phyloP scores from a whole-genome alignment of 1,140 invertebrate genomes.

The Caenorhabditis elegans region DNA sequence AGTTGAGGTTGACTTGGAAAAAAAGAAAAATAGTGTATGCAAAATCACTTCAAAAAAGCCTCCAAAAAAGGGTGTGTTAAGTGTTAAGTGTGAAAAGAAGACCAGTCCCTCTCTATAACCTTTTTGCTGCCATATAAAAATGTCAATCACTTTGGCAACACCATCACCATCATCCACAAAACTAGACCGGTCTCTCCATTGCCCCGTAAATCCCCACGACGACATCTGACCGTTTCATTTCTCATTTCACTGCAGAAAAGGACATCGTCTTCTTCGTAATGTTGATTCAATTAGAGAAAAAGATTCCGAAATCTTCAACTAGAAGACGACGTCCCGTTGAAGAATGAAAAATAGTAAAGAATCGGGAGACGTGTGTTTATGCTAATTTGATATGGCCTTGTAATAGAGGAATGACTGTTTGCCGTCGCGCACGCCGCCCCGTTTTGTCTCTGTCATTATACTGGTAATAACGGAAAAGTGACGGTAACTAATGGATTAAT shows the following conservation, averaged over 20 bases:
- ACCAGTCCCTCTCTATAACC: constrained; percentile 3
- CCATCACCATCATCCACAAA: constrained; percentile 1
- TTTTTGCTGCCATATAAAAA: constrained; percentile 7
- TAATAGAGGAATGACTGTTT: constrained; percentile 8
- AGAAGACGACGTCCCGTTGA: not conserved
- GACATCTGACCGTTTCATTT: constrained; percentile 31
- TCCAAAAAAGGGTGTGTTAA: not conserved
- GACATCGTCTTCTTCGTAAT: constrained; percentile 29
- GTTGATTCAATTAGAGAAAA: constrained; percentile 32
- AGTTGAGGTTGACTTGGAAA: not conserved
- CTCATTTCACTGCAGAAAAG: constrained; percentile 29
- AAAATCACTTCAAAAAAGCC: not conserved
- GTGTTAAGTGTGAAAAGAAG: constrained; percentile 18
- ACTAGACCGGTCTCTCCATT: constrained; percentile 4
- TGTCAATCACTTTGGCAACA: constrained; percentile 19
- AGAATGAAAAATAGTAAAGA: not conserved
- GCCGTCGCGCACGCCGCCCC: not conserved
- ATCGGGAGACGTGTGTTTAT: constrained; percentile 23
- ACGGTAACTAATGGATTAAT: not conserved
- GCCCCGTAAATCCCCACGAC: not conserved
- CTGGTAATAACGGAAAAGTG: constrained; percentile 8
- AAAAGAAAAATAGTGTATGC: not conserved
- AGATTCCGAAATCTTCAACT: not conserved
- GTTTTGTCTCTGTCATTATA: constrained; percentile 25
- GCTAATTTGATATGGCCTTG: constrained; percentile 25